Base-by-base conservation (phyloP, 2,113 vertebrate genomes). In the Alces alces region DNA sequence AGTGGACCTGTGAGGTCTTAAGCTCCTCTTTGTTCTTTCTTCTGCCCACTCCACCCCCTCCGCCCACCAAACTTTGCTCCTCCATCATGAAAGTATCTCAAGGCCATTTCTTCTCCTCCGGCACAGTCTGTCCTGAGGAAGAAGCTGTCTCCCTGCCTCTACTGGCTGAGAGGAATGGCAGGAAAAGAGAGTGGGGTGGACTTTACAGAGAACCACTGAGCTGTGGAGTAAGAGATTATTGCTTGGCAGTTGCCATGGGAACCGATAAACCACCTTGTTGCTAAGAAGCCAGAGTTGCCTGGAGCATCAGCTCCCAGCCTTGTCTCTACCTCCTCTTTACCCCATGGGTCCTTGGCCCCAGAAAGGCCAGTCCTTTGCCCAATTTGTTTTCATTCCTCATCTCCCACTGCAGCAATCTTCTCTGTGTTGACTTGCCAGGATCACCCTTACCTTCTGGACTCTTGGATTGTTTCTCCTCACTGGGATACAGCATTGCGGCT, bases 191-290 rank as follows among this genome's bases (percentile, higher is more conserved):
- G 16, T 16, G 43, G 47, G 60, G 83, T 39, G 47, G 82, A 27
- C 76, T 83, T 96, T 78, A 54, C 43, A 66, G 94, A 86, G 86
- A 94, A 50, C 54, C 80, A 15, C 55, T 45, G 92, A 93, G 30
- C 88, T 50, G 33, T 17, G 50, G 64, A 88, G 82, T 66, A 57
- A 64, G 83, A 82, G 76, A 76, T 19, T 16, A 33, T 64, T 76
- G 43, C 80, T 57, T 82, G 82, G 91, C 54, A 47, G 89, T 98
- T 93, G 93, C 95, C 93, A 97, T 95, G 91, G 96, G 60, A 97
- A 96, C 96, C 88, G 78, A 30, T 66, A 45, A 87, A 61, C 30
- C n/a, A 64, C 76, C 43, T 43, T 36, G 52, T 50, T 0, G 15
- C 91, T 55, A 19, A 82, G 93, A 87, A 57, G 84, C 28, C 45